phyloP scores from a whole-genome alignment of 2,888 invertebrate species.

The Macropis europaea region DNA sequence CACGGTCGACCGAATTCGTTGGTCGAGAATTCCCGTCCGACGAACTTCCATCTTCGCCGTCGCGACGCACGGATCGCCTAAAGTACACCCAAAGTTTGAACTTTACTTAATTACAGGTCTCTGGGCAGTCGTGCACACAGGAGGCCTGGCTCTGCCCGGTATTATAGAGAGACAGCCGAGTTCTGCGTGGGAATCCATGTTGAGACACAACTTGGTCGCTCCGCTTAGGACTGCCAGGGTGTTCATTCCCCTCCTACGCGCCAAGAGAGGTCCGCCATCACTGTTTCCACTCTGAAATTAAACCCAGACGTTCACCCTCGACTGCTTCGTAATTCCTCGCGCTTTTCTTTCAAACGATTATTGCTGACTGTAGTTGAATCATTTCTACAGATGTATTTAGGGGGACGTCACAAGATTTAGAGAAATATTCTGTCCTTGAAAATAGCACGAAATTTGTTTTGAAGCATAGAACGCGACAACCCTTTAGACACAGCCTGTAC shows the following conservation, averaged over 20 bases:
- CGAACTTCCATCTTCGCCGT: constrained; percentile 36
- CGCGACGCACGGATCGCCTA: constrained; percentile 18
- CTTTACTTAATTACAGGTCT: constrained; percentile 82
- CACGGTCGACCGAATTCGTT: not conserved
- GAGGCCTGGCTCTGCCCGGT: constrained; percentile 88
- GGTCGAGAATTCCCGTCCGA: constrained; percentile 2
- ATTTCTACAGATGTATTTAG: no score
- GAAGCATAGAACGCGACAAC: no score
- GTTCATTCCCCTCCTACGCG: constrained; percentile 86
- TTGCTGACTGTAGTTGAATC: no score
- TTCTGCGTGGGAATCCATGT: constrained; percentile 86
- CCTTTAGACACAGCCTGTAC: no score
- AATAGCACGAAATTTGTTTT: no score
- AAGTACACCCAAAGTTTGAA: constrained; percentile 38
- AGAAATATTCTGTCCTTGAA: no score
- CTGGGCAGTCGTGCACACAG: constrained; percentile 92
- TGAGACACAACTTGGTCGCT: constrained; percentile 87
- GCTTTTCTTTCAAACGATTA: no score
- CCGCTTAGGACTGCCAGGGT: constrained; percentile 88
- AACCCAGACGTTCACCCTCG: no score
- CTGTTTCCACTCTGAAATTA: not conserved
- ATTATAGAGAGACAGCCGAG: constrained; percentile 86
- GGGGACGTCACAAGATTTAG: no score
- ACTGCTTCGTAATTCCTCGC: no score
- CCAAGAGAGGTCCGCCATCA: constrained; percentile 76